phyloP scores from a whole-genome alignment of 2,113 vertebrate species.

The Castor canadensis region DNA sequence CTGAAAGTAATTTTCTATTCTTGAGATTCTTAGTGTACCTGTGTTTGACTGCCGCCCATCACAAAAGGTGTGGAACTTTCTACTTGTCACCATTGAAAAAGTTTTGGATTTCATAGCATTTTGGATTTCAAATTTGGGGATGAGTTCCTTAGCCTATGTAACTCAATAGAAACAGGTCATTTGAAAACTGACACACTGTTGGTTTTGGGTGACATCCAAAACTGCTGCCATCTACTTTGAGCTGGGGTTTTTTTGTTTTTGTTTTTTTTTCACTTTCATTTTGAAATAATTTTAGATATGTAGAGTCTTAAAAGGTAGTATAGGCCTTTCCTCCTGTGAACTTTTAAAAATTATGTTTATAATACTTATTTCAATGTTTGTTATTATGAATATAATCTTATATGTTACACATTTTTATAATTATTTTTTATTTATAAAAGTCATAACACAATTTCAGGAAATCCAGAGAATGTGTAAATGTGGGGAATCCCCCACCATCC shows the following conservation, averaged over 20 bases:
- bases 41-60: too few relatives aligned
- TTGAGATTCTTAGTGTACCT: too few relatives aligned
- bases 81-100: neutral
- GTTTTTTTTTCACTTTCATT: neutral
- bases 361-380: too few relatives aligned
- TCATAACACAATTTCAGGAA: neutral
- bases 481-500: neutral
- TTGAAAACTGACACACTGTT: neutral
- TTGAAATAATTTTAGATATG: neutral
- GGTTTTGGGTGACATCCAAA: neutral
- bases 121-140: neutral
- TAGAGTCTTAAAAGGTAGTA: neutral
- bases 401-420: neutral
- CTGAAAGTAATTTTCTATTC: neutral
- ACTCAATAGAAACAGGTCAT: neutral
- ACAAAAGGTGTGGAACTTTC: neutral
- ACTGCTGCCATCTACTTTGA: neutral
- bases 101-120: neutral
- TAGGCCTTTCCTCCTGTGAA: too few relatives aligned
- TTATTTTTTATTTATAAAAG: neutral
- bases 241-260: neutral
- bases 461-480: neutral
- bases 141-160: neutral
- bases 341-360: too few relatives aligned
- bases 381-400: too few relatives aligned